phyloP scores from a whole-genome alignment of 2,113 vertebrate genomes.

The Paralichthys olivaceus region DNA sequence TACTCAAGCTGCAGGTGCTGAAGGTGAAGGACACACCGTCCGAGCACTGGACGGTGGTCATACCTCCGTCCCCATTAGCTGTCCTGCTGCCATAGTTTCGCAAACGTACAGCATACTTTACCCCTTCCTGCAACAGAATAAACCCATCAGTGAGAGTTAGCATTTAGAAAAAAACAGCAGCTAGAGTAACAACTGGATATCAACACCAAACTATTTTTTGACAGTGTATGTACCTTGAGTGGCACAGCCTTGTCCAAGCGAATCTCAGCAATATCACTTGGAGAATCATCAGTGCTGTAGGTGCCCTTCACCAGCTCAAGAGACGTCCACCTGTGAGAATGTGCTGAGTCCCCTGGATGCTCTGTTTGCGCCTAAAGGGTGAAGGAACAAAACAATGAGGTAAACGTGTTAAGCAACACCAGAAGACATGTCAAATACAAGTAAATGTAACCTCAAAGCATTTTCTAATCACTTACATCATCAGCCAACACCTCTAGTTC shows the following conservation, averaged over 20 bases:
- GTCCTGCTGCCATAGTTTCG: constrained; percentile 98
- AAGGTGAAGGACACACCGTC: constrained; percentile 96
- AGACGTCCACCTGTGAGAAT: constrained; percentile 98
- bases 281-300: constrained; percentile 97
- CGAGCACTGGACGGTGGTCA: constrained; percentile 97
- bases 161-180: background rate
- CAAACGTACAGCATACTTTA: constrained; percentile 96
- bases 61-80: constrained; percentile 98
- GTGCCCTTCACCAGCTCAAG: constrained; percentile 97
- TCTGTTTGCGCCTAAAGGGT: constrained; percentile 88
- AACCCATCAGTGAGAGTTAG: background rate
- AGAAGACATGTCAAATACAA: background rate
- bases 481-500: constrained; percentile 97
- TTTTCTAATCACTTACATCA: constrained; percentile 86
- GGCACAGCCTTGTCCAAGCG: constrained; percentile 97
- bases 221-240: constrained; percentile 87
- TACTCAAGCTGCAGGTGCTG: constrained; percentile 97
- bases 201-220: background rate
- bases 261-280: constrained; percentile 97
- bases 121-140: constrained; percentile 86
- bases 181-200: background rate
- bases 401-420: background rate
- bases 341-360: constrained; percentile 93
- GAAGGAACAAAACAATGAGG: background rate
- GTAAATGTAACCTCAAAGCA: background rate